Conservation (phyloP, 2,113 vertebrate genomes). For the Ageneiosus marmoratus region DNA sequence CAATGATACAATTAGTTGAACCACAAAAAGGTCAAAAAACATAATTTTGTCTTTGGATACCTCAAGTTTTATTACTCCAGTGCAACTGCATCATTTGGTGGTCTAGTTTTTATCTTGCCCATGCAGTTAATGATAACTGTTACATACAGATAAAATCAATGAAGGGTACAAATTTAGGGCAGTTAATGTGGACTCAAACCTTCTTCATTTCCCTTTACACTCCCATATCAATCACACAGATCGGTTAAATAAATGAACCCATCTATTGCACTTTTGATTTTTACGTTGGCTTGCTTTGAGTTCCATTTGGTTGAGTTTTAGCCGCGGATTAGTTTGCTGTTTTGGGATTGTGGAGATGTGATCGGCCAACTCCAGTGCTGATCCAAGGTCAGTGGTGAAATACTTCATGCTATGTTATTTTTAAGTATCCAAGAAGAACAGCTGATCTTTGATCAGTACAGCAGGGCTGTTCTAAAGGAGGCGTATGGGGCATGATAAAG, state of each 20-base stretch:
- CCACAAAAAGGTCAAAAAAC: neutral
- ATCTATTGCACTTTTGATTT: conserved; percentile 27
- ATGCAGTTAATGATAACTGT: neutral
- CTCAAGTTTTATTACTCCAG: neutral
- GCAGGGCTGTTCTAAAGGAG: conserved; percentile 43
- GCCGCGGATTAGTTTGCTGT: conserved; percentile 38
- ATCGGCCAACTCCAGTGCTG: conserved; percentile 49
- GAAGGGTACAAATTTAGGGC: conserved; percentile 71
- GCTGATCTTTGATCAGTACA: conserved; percentile 32
- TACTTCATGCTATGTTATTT: neutral
- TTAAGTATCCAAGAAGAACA: neutral
- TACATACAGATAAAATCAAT: conserved; percentile 1
- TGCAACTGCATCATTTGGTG: neutral
- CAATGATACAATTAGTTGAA: conserved; percentile 5
- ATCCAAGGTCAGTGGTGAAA: conserved; percentile 37
- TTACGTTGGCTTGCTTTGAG: conserved; percentile 49
- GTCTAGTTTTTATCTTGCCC: neutral
- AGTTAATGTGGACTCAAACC: conserved; percentile 69
- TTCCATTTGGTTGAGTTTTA: conserved; percentile 47
- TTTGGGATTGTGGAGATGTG: conserved; percentile 41
- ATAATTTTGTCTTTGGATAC: neutral
- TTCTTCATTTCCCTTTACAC: conserved; percentile 43
- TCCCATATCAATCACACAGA: conserved; percentile 27
- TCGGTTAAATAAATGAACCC: conserved; percentile 47
- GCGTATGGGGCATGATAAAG: conserved; percentile 47